phyloP scores from a whole-genome alignment of 2,888 invertebrate species.

The Agonopterix heracliana region DNA sequence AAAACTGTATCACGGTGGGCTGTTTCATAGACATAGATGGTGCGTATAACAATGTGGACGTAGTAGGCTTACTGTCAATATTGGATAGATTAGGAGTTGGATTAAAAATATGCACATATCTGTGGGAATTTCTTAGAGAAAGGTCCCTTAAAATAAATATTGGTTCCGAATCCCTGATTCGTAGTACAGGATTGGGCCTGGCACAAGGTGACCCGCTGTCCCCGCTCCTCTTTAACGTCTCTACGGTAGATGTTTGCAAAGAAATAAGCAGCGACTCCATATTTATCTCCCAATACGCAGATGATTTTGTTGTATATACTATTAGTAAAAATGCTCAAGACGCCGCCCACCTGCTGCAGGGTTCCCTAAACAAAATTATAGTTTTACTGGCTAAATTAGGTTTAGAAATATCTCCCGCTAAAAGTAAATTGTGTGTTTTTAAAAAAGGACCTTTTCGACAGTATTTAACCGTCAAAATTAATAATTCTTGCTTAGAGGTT shows the following conservation, averaged over 20 bases:
- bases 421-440: background rate
- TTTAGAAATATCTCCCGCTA: background rate
- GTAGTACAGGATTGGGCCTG: slow-evolving; percentile 3
- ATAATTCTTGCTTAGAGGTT: background rate
- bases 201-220: slow-evolving; percentile 23
- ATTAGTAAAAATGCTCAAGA: background rate
- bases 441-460: background rate
- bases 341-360: background rate
- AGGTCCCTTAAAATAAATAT: background rate
- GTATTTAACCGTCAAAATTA: background rate
- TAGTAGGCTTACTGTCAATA: background rate
- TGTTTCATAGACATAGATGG: slow-evolving; percentile 2
- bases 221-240: slow-evolving; percentile 19
- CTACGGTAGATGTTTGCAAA: slow-evolving; percentile 3
- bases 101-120: slow-evolving; percentile 2
- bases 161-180: background rate
- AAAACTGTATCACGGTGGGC: background rate
- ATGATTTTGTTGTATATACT: slow-evolving; percentile 1
- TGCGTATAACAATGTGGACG: slow-evolving; percentile 3
- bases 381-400: background rate
- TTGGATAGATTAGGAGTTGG: slow-evolving; percentile 1
- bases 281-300: slow-evolving; percentile 4
- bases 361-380: background rate
- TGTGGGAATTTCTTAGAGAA: background rate
- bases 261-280: background rate